phyloP scores from a whole-genome alignment of 2,113 vertebrate genomes.

The Platysternon megacephalum region DNA sequence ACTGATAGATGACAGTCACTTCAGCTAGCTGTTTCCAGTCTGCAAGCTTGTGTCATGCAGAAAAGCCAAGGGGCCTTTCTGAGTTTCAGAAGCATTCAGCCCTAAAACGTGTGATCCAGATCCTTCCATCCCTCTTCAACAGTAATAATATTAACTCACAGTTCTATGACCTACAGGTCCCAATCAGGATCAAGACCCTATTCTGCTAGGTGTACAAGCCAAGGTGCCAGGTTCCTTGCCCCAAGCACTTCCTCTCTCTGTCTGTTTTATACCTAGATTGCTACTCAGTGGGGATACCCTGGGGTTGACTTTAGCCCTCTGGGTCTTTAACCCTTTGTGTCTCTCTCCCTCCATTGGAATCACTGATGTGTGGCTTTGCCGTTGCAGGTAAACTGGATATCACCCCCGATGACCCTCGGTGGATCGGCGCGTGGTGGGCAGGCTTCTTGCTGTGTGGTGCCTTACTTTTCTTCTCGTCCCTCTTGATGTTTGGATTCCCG shows the following conservation, averaged over 20 bases:
- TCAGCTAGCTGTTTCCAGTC: not conserved
- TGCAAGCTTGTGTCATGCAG: not conserved
- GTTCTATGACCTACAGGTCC: not conserved
- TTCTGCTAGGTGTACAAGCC: not conserved
- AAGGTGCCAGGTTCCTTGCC: not conserved
- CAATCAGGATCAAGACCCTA: not conserved
- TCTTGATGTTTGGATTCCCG: constrained; percentile 98
- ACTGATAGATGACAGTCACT: not conserved
- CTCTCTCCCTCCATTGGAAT: fast-evolving
- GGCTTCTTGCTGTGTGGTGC: constrained; percentile 98
- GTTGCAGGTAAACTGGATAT: constrained; percentile 88
- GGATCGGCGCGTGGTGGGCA: constrained; percentile 99
- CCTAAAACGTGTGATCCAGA: not conserved
- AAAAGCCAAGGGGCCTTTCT: not conserved
- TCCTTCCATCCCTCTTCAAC: too few relatives aligned
- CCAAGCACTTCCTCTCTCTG: not conserved
- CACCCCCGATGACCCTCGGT: constrained; percentile 94
- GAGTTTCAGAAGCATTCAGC: not conserved
- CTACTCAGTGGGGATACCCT: not conserved
- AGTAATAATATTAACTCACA: not conserved
- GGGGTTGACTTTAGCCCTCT: fast-evolving
- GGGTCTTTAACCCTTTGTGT: fast-evolving
- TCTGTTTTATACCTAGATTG: not conserved
- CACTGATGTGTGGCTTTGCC: not conserved
- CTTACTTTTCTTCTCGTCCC: constrained; percentile 96